Conservation (phyloP, 2,888 invertebrate genomes). For the Linnaemya vulpina region DNA sequence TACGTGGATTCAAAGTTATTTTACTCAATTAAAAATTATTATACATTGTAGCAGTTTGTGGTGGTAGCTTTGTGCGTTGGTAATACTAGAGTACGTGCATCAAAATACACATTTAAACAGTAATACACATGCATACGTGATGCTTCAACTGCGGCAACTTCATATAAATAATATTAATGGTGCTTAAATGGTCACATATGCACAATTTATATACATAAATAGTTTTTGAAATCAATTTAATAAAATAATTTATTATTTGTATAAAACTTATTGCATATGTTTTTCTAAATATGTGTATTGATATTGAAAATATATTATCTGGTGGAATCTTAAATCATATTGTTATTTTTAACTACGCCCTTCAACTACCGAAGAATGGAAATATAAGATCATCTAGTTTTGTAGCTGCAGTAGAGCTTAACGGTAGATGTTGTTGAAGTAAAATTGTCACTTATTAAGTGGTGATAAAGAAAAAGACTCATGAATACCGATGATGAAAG, state of each 20-base stretch:
- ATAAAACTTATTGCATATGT: background rate
- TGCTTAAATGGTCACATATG: slow-evolving; percentile 63
- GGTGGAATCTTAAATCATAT: too few relatives aligned
- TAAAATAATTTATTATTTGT: slow-evolving; percentile 21
- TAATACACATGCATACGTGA: slow-evolving; percentile 36
- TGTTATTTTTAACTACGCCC: too few relatives aligned
- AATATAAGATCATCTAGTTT: too few relatives aligned
- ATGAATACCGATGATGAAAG: too few relatives aligned
- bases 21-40: slow-evolving; percentile 64
- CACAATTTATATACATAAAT: slow-evolving; percentile 61
- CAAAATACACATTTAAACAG: background rate
- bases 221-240: slow-evolving; percentile 63
- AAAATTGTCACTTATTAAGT: too few relatives aligned
- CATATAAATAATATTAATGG: slow-evolving; percentile 48
- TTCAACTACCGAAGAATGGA: too few relatives aligned
- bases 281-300: background rate
- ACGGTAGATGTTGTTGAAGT: too few relatives aligned
- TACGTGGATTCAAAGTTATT: slow-evolving; percentile 59
- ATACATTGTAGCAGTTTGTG: slow-evolving; percentile 50
- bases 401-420: too few relatives aligned
- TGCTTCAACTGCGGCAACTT: slow-evolving; percentile 39
- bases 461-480: too few relatives aligned
- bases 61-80: slow-evolving; percentile 7
- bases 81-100: slow-evolving; percentile 31
- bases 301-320: too few relatives aligned